A percentile compares a stretch with the other conserved stretches of the same genome.
Conservation (phyloP, 2,113 vertebrate genomes). For the Anolis sagrei region DNA sequence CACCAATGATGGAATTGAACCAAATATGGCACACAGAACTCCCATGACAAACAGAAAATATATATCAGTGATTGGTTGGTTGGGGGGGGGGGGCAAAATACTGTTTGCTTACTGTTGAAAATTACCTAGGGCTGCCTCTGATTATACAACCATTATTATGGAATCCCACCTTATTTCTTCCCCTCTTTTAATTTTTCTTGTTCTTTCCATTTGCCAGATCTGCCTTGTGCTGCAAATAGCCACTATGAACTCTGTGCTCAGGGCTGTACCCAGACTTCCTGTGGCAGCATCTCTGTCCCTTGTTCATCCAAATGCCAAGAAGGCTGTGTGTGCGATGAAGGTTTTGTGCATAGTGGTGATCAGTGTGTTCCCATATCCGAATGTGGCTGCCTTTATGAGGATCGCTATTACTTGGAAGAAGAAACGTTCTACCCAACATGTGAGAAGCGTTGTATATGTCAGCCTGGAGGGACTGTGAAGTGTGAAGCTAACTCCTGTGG, state of each 20-base stretch:
- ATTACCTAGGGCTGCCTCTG: too few species aligned
- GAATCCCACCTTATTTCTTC: neutral
- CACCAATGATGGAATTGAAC: too few species aligned
- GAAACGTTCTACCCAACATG: constrained; percentile 60
- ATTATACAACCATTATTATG: too few species aligned
- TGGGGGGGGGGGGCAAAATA: too few species aligned
- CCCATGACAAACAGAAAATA: too few species aligned
- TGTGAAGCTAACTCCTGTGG: constrained; percentile 54
- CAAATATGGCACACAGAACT: too few species aligned
- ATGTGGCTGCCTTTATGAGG: constrained; percentile 73
- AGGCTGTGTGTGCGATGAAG: constrained; percentile 75
- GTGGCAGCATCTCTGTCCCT: constrained; percentile 59
- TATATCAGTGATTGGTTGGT: too few species aligned
- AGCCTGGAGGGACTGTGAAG: constrained; percentile 28
- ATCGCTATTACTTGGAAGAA: constrained; percentile 69
- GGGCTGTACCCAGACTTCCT: constrained; percentile 72
- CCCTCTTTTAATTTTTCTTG: neutral
- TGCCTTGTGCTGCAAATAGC: constrained; percentile 70
- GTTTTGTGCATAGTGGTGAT: constrained; percentile 73
- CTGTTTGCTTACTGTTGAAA: too few species aligned
- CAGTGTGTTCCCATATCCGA: constrained; percentile 71
- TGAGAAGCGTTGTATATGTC: constrained; percentile 46
- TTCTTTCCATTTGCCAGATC: neutral
- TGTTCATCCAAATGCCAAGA: constrained; percentile 71
- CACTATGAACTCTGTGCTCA: constrained; percentile 75